A percentile compares a stretch with the other conserved stretches of the same genome.
Conservation (phyloP, 2,888 invertebrate species). For the Sesamia inferens region DNA sequence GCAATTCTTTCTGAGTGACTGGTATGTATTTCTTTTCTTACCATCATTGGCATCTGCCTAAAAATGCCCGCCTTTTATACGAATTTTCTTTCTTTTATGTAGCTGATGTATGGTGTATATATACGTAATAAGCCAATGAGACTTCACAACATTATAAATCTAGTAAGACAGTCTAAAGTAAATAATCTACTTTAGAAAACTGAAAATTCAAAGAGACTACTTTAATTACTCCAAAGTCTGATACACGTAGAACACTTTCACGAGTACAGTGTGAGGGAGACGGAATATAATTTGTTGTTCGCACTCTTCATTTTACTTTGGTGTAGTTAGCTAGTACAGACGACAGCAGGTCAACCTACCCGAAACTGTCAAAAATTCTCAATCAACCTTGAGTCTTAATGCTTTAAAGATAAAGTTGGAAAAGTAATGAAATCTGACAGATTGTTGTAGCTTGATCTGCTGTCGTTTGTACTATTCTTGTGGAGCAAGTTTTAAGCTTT, state of each 20-base stretch:
- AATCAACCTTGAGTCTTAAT: too few relatives aligned
- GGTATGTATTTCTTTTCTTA: too few relatives aligned
- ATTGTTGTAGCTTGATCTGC: too few relatives aligned
- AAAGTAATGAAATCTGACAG: too few relatives aligned
- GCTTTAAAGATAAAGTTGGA: too few relatives aligned
- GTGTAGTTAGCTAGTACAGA: slow-evolving; percentile 47
- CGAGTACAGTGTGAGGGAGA: slow-evolving; percentile 18
- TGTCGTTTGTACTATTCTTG: slow-evolving; percentile 3
- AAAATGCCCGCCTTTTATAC: too few relatives aligned
- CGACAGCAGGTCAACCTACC: too few relatives aligned
- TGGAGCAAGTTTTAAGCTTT: slow-evolving; percentile 40
- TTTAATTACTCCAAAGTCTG: slow-evolving; percentile 14
- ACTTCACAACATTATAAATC: slow-evolving; percentile 10
- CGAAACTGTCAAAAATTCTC: too few relatives aligned
- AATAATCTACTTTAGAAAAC: background rate
- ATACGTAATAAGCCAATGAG: background rate
- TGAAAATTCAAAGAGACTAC: slow-evolving; percentile 16
- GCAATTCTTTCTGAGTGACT: too few relatives aligned
- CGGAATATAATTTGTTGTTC: slow-evolving; percentile 65
- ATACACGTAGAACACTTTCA: slow-evolving; percentile 10
- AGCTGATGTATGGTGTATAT: too few relatives aligned
- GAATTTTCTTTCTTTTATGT: too few relatives aligned
- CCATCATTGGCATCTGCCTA: too few relatives aligned
- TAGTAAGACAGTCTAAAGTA: background rate
- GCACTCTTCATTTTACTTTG: slow-evolving; percentile 64